Conservation (phyloP, 2,113 vertebrate genomes). For the Balaeniceps rex region DNA sequence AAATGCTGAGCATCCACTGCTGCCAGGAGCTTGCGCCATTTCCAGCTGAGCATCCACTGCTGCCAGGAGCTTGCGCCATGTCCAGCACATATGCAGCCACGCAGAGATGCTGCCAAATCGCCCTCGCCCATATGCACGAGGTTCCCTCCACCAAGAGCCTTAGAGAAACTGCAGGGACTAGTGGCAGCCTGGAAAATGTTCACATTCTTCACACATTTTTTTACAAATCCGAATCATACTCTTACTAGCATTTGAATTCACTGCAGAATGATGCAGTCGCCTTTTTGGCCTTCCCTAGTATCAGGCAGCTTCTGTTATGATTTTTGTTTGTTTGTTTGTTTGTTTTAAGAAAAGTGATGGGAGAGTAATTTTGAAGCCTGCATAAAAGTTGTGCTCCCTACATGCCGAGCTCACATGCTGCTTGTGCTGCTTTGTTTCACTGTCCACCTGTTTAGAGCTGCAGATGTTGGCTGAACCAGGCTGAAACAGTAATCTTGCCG, state of each 20-base stretch:
- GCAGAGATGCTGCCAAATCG: background rate
- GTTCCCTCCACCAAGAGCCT: background rate
- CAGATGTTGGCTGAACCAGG: background rate
- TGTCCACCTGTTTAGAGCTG: rapidly evolving
- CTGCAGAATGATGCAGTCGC: background rate
- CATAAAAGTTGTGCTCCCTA: background rate
- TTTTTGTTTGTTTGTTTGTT: background rate
- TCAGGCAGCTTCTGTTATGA: background rate
- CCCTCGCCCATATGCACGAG: rapidly evolving
- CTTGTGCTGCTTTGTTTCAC: background rate
- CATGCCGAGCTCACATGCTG: background rate
- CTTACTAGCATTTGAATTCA: background rate
- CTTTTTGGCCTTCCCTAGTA: background rate
- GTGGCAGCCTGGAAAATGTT: background rate
- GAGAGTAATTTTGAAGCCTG: background rate
- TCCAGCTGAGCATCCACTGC: background rate
- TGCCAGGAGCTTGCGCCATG: background rate
- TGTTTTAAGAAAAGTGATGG: background rate
- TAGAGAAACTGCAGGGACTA: background rate
- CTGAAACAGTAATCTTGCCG: background rate
- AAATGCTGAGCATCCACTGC: too few relatives aligned
- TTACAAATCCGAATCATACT: background rate
- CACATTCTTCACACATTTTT: too few relatives aligned
- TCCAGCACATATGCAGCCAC: background rate
- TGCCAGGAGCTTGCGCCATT: background rate